These are phyloP conservation scores for Condylostylus longicornis DNA, from an alignment of 1,140 invertebrate genomes.

Conservation along the genomic window DNA sequence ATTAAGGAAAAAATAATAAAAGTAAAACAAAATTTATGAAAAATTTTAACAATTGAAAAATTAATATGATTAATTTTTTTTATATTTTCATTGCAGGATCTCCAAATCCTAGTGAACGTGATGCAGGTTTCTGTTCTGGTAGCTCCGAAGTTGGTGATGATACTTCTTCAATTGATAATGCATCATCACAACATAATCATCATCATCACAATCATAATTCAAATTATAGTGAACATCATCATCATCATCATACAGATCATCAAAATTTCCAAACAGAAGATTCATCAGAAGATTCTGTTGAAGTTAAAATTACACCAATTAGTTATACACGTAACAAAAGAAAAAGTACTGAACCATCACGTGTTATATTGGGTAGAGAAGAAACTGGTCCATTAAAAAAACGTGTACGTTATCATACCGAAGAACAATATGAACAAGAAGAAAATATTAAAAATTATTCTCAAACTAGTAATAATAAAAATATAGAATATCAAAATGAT, in stretches of 20 bases:
- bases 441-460: conserved; percentile 31
- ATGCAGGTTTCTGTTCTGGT: conserved; percentile 56
- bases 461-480: no score
- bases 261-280: conserved; percentile 41
- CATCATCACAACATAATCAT: no score
- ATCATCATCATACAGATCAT: no score
- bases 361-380: conserved; percentile 18
- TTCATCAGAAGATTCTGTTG: conserved; percentile 58
- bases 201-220: conserved; percentile 31
- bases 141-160: conserved; percentile 40
- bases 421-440: conserved; percentile 17
- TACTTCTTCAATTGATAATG: conserved; percentile 16
- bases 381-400: conserved; percentile 47
- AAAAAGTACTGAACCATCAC: conserved; percentile 53
- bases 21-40: no score
- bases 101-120: conserved; percentile 37
- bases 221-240: conserved; percentile 33
- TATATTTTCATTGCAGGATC: conserved; percentile 23
- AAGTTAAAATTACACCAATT: conserved; percentile 47
- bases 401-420: conserved; percentile 36
- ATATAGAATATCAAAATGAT: no score
- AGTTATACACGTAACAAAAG: conserved; percentile 48
- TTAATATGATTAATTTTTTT: conserved; percentile 1
- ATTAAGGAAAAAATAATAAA: no score
- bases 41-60: no score